A percentile compares a stretch with the other conserved stretches of the same genome.
These are phyloP conservation scores for Periphyllus acericola DNA, from an alignment of 2,888 invertebrate genomes.

Conservation along the genomic window DNA sequence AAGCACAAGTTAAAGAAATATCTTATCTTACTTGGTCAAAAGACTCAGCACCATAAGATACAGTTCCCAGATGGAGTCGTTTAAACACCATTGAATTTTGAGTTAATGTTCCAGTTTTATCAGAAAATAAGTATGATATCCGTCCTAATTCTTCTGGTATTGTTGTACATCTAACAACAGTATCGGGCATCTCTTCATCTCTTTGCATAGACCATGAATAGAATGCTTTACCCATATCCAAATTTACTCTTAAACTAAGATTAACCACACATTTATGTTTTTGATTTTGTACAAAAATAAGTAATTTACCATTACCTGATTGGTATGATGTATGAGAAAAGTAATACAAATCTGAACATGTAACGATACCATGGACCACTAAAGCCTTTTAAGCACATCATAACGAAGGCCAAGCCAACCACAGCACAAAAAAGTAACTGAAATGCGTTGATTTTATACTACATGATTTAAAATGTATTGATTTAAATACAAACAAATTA, in stretches of 20 bases:
- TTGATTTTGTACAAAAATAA: not conserved
- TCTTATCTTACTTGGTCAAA: constrained; percentile 77
- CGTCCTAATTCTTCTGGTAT: constrained; percentile 98
- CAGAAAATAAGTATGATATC: constrained; percentile 94
- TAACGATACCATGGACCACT: constrained; percentile 96
- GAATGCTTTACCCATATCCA: constrained; percentile 98
- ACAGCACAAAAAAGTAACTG: constrained; percentile 89
- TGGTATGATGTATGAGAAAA: constrained; percentile 99
- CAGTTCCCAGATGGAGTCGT: constrained; percentile 92
- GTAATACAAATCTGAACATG: constrained; percentile 93
- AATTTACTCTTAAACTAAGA: constrained; percentile 90
- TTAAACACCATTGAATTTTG: constrained; percentile 99
- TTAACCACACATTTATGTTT: constrained; percentile 50
- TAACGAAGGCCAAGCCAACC: constrained; percentile 86
- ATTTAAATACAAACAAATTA: constrained; percentile 4
- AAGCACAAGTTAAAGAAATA: not conserved
- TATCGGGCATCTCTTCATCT: constrained; percentile 91
- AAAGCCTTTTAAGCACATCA: constrained; percentile 97
- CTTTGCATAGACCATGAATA: constrained; percentile 97
- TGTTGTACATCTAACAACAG: constrained; percentile 95
- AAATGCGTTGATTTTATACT: constrained; percentile 50
- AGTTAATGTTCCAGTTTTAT: constrained; percentile 98
- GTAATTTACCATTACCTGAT: constrained; percentile 76
- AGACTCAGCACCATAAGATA: constrained; percentile 86
- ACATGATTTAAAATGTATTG: constrained; percentile 12